Evolutionary conservation across 2,113 vertebrate genomes (phyloP).

Genomic region (Nothocercus nigrocapillus): DNA sequence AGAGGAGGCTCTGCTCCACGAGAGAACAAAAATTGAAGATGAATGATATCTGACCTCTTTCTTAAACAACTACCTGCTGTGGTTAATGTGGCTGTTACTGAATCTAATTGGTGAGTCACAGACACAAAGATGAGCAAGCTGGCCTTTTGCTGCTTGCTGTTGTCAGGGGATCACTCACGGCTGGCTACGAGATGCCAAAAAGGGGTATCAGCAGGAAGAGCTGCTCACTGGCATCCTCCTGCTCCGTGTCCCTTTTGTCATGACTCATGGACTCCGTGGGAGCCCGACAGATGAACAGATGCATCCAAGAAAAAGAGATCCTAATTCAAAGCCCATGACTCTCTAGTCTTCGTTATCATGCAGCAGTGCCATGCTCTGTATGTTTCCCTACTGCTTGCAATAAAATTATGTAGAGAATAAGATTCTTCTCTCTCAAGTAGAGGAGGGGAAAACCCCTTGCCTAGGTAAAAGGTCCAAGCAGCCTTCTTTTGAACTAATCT

Average conservation of each 20-base stretch:
- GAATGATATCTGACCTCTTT: neutral
- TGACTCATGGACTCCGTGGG: neutral
- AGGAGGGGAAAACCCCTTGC: rapidly evolving
- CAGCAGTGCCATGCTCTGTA: neutral
- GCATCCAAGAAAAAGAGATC: neutral
- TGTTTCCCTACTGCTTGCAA: neutral
- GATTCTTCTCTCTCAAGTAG: neutral
- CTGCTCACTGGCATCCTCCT: neutral
- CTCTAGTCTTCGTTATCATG: neutral
- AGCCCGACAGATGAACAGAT: rapidly evolving
- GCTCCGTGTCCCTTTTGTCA: neutral
- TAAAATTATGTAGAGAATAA: neutral
- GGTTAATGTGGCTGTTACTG: neutral
- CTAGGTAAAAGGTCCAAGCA: neutral
- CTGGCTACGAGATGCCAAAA: neutral
- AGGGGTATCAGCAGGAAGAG: neutral
- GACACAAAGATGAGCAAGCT: neutral
- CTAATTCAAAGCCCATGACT: neutral
- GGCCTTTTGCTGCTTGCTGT: neutral
- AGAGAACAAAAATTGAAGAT: neutral
- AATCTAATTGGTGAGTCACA: conserved; percentile 1
- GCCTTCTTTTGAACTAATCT: neutral
- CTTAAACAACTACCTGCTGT: neutral
- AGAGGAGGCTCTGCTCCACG: neutral
- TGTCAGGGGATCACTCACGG: neutral